Conservation (phyloP, 2,113 vertebrate genomes). For the Serinus canaria region DNA sequence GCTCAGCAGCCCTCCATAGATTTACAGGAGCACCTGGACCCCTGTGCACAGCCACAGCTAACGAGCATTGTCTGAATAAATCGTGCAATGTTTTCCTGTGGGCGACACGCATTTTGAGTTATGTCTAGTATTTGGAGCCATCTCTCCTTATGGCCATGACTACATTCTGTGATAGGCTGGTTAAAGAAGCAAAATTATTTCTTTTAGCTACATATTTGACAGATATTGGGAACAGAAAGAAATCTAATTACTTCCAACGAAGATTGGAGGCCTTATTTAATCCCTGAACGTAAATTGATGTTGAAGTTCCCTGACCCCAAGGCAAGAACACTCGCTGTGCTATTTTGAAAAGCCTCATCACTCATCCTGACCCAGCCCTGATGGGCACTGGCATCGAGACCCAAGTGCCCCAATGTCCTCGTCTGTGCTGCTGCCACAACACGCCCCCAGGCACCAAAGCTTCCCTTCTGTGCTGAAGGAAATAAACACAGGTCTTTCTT, state of each 20-base stretch:
- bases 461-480: not conserved
- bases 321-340: not conserved
- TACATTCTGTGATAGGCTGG: not conserved
- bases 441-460: not conserved
- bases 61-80: not conserved
- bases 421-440: not conserved
- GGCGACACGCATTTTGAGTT: accelerated
- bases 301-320: slow-evolving; percentile 1
- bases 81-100: not conserved
- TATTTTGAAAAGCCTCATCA: not conserved
- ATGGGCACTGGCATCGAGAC: not conserved
- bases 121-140: not conserved
- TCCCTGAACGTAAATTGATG: not conserved
- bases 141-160: not conserved
- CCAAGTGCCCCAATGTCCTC: not conserved
- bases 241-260: not conserved
- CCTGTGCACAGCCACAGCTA: not conserved
- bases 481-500: not conserved
- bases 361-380: not conserved
- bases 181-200: not conserved
- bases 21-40: not conserved
- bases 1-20: not conserved
- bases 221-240: not conserved
- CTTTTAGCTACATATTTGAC: not conserved
- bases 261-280: not conserved